Evolutionary conservation across 2,113 vertebrate species (phyloP), one percentile per base, ranked within the genome.

Genomic region (Sisor rabdophorus): DNA sequence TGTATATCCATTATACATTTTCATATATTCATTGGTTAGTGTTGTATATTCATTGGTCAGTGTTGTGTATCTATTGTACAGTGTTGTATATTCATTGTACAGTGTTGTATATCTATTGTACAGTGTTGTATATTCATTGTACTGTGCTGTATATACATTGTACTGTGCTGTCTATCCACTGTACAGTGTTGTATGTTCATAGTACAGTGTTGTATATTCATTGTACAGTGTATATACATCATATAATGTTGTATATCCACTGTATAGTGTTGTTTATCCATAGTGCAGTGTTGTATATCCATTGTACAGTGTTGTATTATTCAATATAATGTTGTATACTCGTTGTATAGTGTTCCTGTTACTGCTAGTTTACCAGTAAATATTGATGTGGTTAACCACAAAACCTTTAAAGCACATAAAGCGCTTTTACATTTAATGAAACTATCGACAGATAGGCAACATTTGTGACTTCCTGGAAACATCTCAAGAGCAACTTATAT

Each of bases 121-220:
- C 74, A 36, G 32, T 36, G 8, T 71, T 56, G 60, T 4, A 56
- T 68, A 63, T 83, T 54, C 82, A 78, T 73, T 73, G 40, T 36
- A 36, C 22, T 44, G 48, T 70, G 52, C n/a, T n/a, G n/a, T n/a
- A n/a, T n/a, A n/a, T n/a, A n/a, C n/a, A n/a, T 59, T 54, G 56
- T n/a, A n/a, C 74, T 4, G 32, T 36, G 8, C 67, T 56, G 60
- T 4, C 50, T 68, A 63, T 83, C 60, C 82, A 78, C 69, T 73
- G 40, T 36, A 36, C 22, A 53, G 48, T 70, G 52, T 59, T 54
- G 56, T n/a, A n/a, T n/a, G n/a, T n/a, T n/a, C n/a, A n/a, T n/a
- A n/a, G n/a, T n/a, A n/a, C 74, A 36, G 32, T 36, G 8, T 71
- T 56, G 60, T 4, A 56, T 68, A 63, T 83, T 54, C 82, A 78